phyloP scores from a whole-genome alignment of 1,140 invertebrate genomes.

The Acyrthosiphon pisum region DNA sequence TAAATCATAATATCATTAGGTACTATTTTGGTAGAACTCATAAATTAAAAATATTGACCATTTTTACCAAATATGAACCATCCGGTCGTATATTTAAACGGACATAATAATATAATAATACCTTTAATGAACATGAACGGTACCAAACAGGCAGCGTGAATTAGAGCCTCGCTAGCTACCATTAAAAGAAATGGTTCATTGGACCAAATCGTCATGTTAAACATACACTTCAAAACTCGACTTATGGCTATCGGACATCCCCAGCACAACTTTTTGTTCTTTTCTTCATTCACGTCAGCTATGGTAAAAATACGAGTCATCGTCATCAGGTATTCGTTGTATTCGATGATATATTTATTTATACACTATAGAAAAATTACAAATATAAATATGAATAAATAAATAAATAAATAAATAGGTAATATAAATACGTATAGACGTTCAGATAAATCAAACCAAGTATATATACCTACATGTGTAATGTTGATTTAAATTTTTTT shows the following conservation, averaged over 20 bases:
- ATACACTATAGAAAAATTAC: not conserved
- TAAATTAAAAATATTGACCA: too few relatives aligned
- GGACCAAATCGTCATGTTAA: not conserved
- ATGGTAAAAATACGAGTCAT: not conserved
- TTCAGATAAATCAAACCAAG: too few relatives aligned
- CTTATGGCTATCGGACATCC: not conserved
- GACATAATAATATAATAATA: not conserved
- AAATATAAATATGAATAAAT: not conserved
- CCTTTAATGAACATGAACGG: slow-evolving; percentile 23
- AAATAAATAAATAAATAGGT: too few relatives aligned
- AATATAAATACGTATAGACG: too few relatives aligned
- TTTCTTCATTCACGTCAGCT: not conserved
- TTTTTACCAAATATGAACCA: too few relatives aligned
- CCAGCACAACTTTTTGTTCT: not conserved
- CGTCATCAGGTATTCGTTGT: not conserved
- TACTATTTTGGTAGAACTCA: not conserved
- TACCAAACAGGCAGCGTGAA: not conserved
- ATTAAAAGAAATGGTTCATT: not conserved
- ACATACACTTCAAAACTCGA: not conserved
- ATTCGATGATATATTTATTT: not conserved
- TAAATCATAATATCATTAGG: too few relatives aligned
- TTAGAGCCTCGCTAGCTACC: not conserved
- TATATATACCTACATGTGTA: too few relatives aligned
- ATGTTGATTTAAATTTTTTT: too few relatives aligned
- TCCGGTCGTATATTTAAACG: not conserved